Conservation (phyloP, 2,888 invertebrate genomes). For the Malacosoma neustria region DNA sequence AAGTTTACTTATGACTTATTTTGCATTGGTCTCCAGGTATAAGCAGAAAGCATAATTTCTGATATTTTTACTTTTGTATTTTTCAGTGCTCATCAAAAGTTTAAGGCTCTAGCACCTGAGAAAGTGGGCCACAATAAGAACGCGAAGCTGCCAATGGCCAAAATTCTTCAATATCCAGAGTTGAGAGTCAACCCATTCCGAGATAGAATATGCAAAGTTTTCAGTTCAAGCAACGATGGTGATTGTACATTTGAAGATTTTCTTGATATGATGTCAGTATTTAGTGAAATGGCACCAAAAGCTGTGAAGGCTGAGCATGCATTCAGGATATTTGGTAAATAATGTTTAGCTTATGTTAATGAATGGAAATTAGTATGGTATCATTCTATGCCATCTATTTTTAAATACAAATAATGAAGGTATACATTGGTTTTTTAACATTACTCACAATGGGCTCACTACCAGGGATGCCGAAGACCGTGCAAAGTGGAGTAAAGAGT, state of each 20-base stretch:
- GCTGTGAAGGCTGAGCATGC: slow-evolving; percentile 96
- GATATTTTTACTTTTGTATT: not conserved
- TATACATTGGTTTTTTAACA: too few relatives aligned
- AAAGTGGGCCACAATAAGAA: slow-evolving; percentile 92
- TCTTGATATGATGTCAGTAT: slow-evolving; percentile 97
- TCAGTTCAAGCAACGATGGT: slow-evolving; percentile 90
- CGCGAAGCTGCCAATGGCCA: slow-evolving; percentile 88
- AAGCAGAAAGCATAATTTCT: not conserved
- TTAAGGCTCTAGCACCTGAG: slow-evolving; percentile 91
- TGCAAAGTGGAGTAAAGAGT: too few relatives aligned
- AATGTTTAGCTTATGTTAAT: too few relatives aligned
- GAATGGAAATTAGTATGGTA: too few relatives aligned
- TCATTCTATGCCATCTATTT: too few relatives aligned
- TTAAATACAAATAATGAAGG: too few relatives aligned
- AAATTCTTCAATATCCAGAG: slow-evolving; percentile 91
- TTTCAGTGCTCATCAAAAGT: slow-evolving; percentile 90
- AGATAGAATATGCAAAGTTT: slow-evolving; percentile 93
- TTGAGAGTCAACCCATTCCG: slow-evolving; percentile 93
- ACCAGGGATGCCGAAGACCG: too few relatives aligned
- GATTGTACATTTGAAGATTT: slow-evolving; percentile 97
- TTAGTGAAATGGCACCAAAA: slow-evolving; percentile 92
- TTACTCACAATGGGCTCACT: too few relatives aligned
- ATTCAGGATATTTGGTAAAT: slow-evolving; percentile 93
- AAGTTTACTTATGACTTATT: too few relatives aligned
- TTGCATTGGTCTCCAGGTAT: too few relatives aligned